Base-by-base conservation (phyloP, 1,140 invertebrate species). In the Nomia melanderi region DNA sequence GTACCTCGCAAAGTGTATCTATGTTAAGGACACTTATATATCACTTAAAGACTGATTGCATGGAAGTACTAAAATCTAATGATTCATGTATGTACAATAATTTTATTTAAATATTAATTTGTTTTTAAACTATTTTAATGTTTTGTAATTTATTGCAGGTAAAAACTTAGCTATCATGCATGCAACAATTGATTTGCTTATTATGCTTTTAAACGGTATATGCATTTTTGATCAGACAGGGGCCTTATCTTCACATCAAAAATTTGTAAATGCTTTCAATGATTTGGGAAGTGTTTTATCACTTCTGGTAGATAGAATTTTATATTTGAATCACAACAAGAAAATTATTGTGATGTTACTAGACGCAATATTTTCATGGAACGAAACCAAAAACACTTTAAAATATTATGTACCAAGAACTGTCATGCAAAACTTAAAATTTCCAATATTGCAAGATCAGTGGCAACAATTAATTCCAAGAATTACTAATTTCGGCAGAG, bases 201-300 rank as follows among this genome's bases (percentile, higher is more conserved):
- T 81, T 53, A 79, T 64, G 50, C 47, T 79, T 73, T 84, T 90
- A 23, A 69, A 89, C 39, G 80, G 86, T 50, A 76, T 87, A 27
- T 71, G 73, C 36, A 77, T 91, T 50, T 84, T 86, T 63, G 84
- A 89, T 56, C 33, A 85, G 64, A 85, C 65, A 25, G 54, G 63
- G 67, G 60, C 73, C 62, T 65, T 83, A 31, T 14, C 65, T 27
- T 62, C 53, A 20, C 79, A 88, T 60, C 44, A 79, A 33, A 90
- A 90, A 75, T 88, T 90, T 62, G n/a, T 86, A 31, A 77, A 75
- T 27, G 36, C 56, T 33, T 57, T 91, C 47, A 20, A 60, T 27
- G 85, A 89, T 36, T 27, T 89, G 23, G 67, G 75, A 69, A 79
- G 85, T 70, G 25, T 83, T 50, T 27, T 90, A 27, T 82, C 78